Evolutionary conservation across 2,113 vertebrate genomes (phyloP).

Genomic region (Hypocryptadius cinnamomeus): DNA sequence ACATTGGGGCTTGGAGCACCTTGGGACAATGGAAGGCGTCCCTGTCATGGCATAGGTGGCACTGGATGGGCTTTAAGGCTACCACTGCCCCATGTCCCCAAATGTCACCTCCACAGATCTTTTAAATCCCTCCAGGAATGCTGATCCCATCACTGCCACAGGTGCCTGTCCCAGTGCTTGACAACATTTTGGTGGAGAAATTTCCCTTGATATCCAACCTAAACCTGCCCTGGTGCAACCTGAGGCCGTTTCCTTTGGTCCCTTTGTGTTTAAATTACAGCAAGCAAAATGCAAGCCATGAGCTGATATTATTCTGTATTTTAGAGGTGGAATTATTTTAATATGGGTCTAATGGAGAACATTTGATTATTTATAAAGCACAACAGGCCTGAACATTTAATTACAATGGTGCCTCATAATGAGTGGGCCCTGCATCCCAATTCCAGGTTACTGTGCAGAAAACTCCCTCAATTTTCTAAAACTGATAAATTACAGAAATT

Average conservation of each 20-base stretch:
- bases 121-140: neutral
- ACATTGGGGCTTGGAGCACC: neutral
- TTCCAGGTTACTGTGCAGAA: fast-evolving
- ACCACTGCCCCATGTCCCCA: neutral
- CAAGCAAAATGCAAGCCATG: neutral
- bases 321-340: neutral
- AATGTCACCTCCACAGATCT: neutral
- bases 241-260: neutral
- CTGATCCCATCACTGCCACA: neutral
- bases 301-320: neutral
- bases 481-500: neutral
- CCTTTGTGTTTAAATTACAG: neutral
- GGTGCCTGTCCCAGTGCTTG: neutral
- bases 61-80: neutral
- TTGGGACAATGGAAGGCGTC: neutral
- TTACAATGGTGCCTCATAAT: neutral
- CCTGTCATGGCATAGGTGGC: neutral
- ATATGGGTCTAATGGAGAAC: neutral
- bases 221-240: neutral
- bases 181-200: neutral
- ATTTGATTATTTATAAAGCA: neutral
- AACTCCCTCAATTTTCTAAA: neutral
- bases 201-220: neutral
- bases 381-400: neutral
- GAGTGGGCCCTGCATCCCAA: neutral